Base-by-base conservation (phyloP, 2,888 invertebrate species). In the Anoncus sp. region DNA sequence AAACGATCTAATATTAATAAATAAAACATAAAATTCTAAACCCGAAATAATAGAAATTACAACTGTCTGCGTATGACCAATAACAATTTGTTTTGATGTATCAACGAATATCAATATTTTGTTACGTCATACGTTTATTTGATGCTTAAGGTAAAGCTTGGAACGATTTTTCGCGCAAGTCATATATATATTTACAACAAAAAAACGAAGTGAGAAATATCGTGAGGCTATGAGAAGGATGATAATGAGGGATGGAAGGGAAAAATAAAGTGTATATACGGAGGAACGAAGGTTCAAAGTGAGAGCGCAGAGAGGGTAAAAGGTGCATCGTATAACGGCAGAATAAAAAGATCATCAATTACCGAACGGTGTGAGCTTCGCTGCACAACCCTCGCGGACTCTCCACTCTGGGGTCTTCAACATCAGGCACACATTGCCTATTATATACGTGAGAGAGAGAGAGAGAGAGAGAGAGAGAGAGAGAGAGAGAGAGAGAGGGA, bases 291-390 rank as follows among this genome's bases (percentile, higher is more conserved):
- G 49, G 72, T 65, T 70, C 45, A 24, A 59, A 47, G 18, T 66
- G 66, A 66, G 75, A 31, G 40, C 16, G 43, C 6, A 60, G 16
- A 12, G 43, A 4, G 20, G 65, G 65, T 76, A 69, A 72, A 76
- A 85, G 87, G 85, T 85, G 84, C 85, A 87, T 86, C 84, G 84
- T 83, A 14, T 6, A n/a, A n/a, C 73, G 77, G 81, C 75, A 81
- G 87, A 85, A 88, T 86, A 88, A 87, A 86, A 88, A 87, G 86
- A 87, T 87, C 88, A 89, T 89, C 89, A 87, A 89, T 88, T 89
- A 89, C 82, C 78, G 27, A 53, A 55, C 16, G 71, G 24, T 51
- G 18, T 77, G 18, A 60, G 82, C 63, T 75, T 77, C 60, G 51
- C 62, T 24, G 45, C 65, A 47, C 31, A 70, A 51, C 66, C 59